Evolutionary conservation across 2,113 vertebrate species (phyloP), one percentile per base, ranked within the genome.

Genomic region (Sturnira hondurensis): DNA sequence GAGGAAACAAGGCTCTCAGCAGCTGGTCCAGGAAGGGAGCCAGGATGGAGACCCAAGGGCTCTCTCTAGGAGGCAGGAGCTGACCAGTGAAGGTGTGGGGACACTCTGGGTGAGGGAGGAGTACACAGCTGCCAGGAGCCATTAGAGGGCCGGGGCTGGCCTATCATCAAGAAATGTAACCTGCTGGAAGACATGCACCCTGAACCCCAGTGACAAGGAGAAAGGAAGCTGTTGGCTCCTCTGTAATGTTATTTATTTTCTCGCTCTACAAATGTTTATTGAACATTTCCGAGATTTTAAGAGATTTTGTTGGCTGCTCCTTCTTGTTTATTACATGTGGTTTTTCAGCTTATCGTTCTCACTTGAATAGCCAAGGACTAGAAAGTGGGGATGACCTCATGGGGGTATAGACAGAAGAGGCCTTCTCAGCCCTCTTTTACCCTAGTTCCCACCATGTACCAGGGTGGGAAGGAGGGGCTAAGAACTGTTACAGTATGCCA

Each of bases 241-340:
- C 65, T 76, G 63, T 6, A 0, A 41, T 94, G 78, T 56, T 90
- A 86, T 87, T 96, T 93, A 92, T 91, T 93, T 95, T 89, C 84
- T 93, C 22, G 4, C 71, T 84, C 63, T 89, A 56, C 81, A 70
- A 83, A 71, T 92, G 88, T 89, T 96, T 81, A 76, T 56, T 92
- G 95, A 96, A 94, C 70, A 52, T 92, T 95, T 92, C 87, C 93
- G 70, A 95, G 84, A 86, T 91, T 74, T 41, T 71, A 89, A 93
- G 91, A 89, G 91, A 92, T 70, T 84, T 70, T 81, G 52, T 92
- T 91, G 91, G 86, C 91, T 74, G 81, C 82, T 93, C 81, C 93
- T 97, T 65, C 52, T 91, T 94, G 82, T 90, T 95, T 85, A 94
- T 78, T 77, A 63, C 76, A 71, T 91, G 91, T 76, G 61, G 78